These are phyloP conservation scores for Thalpophila matura DNA, from an alignment of 2,888 invertebrate genomes.

Conservation along the genomic window DNA sequence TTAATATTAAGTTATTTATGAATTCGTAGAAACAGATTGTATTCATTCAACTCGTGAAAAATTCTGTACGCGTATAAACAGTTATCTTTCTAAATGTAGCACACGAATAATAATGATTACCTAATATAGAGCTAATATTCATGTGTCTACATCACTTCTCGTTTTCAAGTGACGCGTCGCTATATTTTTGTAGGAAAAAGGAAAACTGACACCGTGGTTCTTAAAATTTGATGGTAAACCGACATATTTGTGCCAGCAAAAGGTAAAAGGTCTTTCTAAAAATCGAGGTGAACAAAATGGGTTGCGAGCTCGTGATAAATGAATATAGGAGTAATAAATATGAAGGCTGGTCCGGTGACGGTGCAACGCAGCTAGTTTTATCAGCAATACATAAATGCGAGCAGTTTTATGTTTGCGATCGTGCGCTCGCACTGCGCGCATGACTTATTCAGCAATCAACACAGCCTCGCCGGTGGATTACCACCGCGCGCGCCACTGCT, in stretches of 20 bases:
- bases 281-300: conserved; percentile 4
- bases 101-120: conserved; percentile 17
- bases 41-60: conserved; percentile 19
- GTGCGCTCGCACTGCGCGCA: conserved; percentile 62
- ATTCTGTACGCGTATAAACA: conserved; percentile 25
- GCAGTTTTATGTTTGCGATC: conserved; percentile 65
- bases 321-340: conserved; percentile 41
- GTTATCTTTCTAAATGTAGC: conserved; percentile 5
- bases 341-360: conserved; percentile 2
- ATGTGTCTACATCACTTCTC: conserved; percentile 5
- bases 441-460: conserved; percentile 66
- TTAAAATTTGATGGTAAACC: conserved; percentile 1
- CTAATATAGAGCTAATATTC: conserved; percentile 33
- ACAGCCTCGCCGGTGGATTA: conserved; percentile 57
- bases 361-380: conserved; percentile 42
- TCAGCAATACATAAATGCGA: conserved; percentile 50
- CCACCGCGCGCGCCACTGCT: conserved; percentile 30
- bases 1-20: conserved; percentile 59
- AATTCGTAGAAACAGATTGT: conserved; percentile 44
- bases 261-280: background rate
- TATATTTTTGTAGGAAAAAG: conserved; percentile 20
- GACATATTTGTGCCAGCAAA: conserved; percentile 3
- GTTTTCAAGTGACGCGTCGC: conserved; percentile 3
- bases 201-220: background rate
- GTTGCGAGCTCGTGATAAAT: conserved; percentile 27